phyloP scores from a whole-genome alignment of 2,888 invertebrate species.

The Odontocolon sp. region DNA sequence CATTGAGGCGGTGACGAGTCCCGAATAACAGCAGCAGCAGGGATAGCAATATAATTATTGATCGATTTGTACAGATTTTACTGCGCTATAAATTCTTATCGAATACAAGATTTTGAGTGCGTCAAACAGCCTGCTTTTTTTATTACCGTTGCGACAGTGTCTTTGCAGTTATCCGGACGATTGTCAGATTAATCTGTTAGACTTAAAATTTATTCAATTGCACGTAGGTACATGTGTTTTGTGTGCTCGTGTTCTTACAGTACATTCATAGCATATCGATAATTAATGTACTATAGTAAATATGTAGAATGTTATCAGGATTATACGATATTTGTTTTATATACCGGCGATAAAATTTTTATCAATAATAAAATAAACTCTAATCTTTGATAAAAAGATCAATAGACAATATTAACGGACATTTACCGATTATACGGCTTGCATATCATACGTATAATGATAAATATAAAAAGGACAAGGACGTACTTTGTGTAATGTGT shows the following conservation, averaged over 20 bases:
- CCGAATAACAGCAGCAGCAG: neutral
- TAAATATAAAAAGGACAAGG: slow-evolving; percentile 41
- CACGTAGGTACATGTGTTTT: slow-evolving; percentile 64
- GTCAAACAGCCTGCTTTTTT: neutral
- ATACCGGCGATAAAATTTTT: slow-evolving; percentile 68
- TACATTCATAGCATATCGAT: slow-evolving; percentile 51
- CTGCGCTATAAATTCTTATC: neutral
- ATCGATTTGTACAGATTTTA: neutral
- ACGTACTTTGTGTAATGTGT: slow-evolving; percentile 11
- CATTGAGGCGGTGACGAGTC: no score
- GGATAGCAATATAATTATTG: no score
- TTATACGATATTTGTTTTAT: slow-evolving; percentile 51
- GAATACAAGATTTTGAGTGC: slow-evolving; percentile 21
- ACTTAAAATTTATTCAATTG: slow-evolving; percentile 69
- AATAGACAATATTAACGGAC: slow-evolving; percentile 50
- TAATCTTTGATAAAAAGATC: slow-evolving; percentile 75
- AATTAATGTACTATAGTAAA: slow-evolving; percentile 40
- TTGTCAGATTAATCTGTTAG: slow-evolving; percentile 30
- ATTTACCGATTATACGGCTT: slow-evolving; percentile 13
- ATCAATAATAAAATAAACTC: slow-evolving; percentile 77
- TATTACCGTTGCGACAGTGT: neutral
- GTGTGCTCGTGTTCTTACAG: slow-evolving; percentile 50
- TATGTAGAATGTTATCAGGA: slow-evolving; percentile 37
- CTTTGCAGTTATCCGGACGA: neutral
- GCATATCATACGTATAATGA: slow-evolving; percentile 55